Evolutionary conservation across 2,888 invertebrate genomes (phyloP), one percentile per base, ranked within the genome.

Genomic region (Artemia sp.): DNA sequence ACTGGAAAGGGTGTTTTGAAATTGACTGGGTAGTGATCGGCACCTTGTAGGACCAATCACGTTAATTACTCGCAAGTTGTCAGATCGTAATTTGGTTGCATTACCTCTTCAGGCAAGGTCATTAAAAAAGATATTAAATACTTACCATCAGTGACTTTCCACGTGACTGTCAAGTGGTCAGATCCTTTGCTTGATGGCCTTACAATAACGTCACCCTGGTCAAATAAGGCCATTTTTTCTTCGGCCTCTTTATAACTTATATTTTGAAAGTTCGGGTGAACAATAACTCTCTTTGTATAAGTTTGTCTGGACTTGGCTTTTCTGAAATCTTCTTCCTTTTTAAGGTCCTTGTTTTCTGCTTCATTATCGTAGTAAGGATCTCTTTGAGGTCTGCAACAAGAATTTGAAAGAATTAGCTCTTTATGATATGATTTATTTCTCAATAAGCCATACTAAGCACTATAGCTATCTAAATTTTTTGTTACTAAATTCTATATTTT

Each of bases 221-320:
- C 95, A 88, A 95, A 89, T 70, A 84, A 85, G 68, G 85, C 85
- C 87, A 99, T 88, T 70, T 93, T 81, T 75, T 90, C 90, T 76
- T 94, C 92, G 0, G 94, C 92, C 76, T 95, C 93, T 0, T 86
- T 86, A 78, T 87, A 95, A 5, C 92, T 90, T 75, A 97, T 91
- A 77, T 99, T 99, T 74, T 94, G 90, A 82, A 99, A 99, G 11
- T 91, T 86, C 0, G 96, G 94, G 80, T 99, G 98, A 8, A 95
- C 92, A 72, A 98, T 97, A 0, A 98, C 96, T 14, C 98, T 84
- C 78, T 95, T 96, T 51, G 93, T 88, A 76, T 94, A 95, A 51
- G 89, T 88, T 79, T 89, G 87, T 7, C 87, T 83, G 73, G 88
- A 87, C 75, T 91, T 89, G 8, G 85, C 84, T 77, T 90, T 89